These are phyloP conservation scores for Zaprionus kolodkinae DNA, from an alignment of 1,140 invertebrate genomes.

Conservation along the genomic window DNA sequence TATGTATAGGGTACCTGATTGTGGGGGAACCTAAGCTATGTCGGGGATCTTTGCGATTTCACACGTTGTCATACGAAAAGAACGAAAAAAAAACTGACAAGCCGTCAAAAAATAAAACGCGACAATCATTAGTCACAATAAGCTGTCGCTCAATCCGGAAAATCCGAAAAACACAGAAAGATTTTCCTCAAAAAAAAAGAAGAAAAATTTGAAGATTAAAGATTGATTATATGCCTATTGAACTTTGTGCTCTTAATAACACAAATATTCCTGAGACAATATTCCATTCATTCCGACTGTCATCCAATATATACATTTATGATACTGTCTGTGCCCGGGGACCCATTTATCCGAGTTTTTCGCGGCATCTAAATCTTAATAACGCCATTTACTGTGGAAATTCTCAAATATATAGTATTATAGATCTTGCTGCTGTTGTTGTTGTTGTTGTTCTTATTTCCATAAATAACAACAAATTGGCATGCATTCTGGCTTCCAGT, in stretches of 20 bases:
- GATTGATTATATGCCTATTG: conserved; percentile 64
- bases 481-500: conserved; percentile 70
- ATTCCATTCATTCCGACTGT: conserved; percentile 29
- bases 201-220: conserved; percentile 8
- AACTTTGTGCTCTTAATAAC: conserved; percentile 53
- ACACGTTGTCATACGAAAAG: conserved; percentile 50
- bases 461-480: conserved; percentile 79
- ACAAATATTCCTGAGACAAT: conserved; percentile 11
- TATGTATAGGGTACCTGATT: background rate
- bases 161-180: conserved; percentile 18
- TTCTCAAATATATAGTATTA: background rate
- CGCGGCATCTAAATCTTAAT: conserved; percentile 65
- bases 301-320: conserved; percentile 6
- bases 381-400: conserved; percentile 43
- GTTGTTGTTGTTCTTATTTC: conserved; percentile 37
- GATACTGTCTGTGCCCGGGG: background rate
- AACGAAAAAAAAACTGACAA: conserved; percentile 51
- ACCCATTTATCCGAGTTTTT: conserved; percentile 37
- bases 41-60: conserved; percentile 46
- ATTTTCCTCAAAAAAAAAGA: conserved; percentile 31
- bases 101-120: conserved; percentile 50
- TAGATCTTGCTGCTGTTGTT: conserved; percentile 2
- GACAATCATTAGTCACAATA: conserved; percentile 70
- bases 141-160: background rate
- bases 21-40: background rate